Evolutionary conservation across 2,888 invertebrate species (phyloP), one percentile per base, ranked within the genome.

Genomic region (Ceraclea dissimilis): DNA sequence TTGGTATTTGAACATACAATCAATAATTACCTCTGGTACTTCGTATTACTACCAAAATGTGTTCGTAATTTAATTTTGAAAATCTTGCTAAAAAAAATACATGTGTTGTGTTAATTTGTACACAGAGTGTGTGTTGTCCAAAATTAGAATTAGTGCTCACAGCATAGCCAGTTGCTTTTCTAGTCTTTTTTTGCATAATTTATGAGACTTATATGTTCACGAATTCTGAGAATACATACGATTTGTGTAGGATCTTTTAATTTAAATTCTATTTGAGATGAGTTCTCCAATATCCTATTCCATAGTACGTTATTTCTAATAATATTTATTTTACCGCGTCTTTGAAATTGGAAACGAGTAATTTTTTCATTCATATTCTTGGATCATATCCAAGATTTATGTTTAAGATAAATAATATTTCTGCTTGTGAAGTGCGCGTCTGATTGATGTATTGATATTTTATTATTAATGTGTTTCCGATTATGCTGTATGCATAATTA

Each of bases 271-370:
- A 39, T 34, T 43, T 43, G 34, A n/a, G 17, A 33, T 51, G 26
- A 16, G n/a, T 16, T 16, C 6, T n/a, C 17, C 16, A 43, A 43
- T 13, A n/a, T 43, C 17, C 17, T 43, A 6, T 13, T 16, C 16
- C 43, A 43, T 26, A 26, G 26, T 26, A 4, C 10, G 46, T 19
- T 46, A 19, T 10, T 46, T 46, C 20, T 46, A 18, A 19, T 46
- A 19, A 19, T 11, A 20, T 49, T 22, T 49, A 49, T 22, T 5
- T 49, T 19, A 18, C 5, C 11, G 26, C 33, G 18, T 53, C 46
- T 60, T 60, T 56, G 56, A 56, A 60, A 58, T 60, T 49, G 54
- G 58, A 60, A 58, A 56, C 60, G 56, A 39, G 52, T 44, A 51
- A 8, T 49, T 56, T 56, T 48, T 49, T 56, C 58, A 58, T 58